These are phyloP conservation scores for Dendrolimus punctatus DNA, from an alignment of 1,140 invertebrate species.

Conservation along the genomic window DNA sequence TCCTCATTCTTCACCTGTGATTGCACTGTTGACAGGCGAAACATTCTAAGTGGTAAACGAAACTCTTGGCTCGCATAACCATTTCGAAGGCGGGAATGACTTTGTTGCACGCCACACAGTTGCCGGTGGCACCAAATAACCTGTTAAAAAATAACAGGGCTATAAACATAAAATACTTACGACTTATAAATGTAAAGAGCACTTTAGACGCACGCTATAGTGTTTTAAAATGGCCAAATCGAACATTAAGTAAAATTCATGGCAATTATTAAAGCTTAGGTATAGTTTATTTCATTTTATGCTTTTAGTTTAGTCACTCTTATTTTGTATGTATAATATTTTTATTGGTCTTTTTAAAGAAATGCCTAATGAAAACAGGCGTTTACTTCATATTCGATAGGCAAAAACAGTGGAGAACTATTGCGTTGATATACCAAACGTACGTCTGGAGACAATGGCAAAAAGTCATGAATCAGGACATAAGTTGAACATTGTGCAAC, in stretches of 20 bases:
- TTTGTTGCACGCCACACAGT: constrained; percentile 94
- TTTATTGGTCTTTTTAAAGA: too few relatives aligned
- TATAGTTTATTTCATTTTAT: too few relatives aligned
- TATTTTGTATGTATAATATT: too few relatives aligned
- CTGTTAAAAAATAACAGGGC: constrained; percentile 66
- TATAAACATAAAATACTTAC: constrained; percentile 28
- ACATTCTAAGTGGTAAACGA: constrained; percentile 96
- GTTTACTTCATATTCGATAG: too few relatives aligned
- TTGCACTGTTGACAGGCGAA: constrained; percentile 97
- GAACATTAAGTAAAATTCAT: constrained; percentile 1
- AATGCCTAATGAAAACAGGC: too few relatives aligned
- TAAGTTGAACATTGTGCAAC: too few relatives aligned
- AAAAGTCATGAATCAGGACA: too few relatives aligned
- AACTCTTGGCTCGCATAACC: constrained; percentile 95
- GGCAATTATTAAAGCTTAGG: not conserved
- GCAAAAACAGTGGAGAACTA: too few relatives aligned
- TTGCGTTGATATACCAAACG: too few relatives aligned
- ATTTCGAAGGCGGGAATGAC: constrained; percentile 97
- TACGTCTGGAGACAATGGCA: too few relatives aligned
- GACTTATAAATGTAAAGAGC: constrained; percentile 24
- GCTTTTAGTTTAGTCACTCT: too few relatives aligned
- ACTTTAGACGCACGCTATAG: constrained; percentile 18
- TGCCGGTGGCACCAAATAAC: constrained; percentile 93
- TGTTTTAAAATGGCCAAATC: constrained; percentile 4
- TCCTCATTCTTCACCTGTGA: constrained; percentile 82